Conservation (phyloP, 2,797 vertebrate genomes). For the Silurus lanzhouensis region DNA sequence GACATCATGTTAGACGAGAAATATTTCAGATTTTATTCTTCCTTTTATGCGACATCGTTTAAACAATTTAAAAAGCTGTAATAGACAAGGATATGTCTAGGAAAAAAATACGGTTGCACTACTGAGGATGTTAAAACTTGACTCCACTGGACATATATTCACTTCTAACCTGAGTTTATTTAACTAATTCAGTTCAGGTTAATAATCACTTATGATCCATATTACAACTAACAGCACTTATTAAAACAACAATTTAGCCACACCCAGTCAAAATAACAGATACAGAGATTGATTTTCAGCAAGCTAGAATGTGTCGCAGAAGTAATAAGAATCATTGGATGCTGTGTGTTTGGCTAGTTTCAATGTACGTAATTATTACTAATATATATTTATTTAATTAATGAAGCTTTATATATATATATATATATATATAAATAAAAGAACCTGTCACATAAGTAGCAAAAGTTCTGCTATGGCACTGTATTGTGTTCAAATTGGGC, state of each 20-base stretch:
- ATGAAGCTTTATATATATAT: neutral
- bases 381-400: neutral
- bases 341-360: neutral
- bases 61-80: neutral
- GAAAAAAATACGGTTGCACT: neutral
- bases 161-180: neutral
- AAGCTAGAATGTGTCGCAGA: neutral
- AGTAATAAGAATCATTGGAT: neutral
- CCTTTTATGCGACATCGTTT: neutral
- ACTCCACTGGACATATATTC: neutral
- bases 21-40: neutral
- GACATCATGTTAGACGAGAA: neutral
- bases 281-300: neutral
- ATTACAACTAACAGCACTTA: neutral
- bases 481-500: neutral
- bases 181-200: neutral
- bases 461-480: neutral
- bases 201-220: neutral
- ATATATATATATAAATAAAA: neutral
- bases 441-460: neutral
- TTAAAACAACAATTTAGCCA: conserved; percentile 3
- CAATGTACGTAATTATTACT: neutral
- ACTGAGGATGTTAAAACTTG: neutral
- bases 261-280: conserved; percentile 5
- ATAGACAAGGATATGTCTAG: neutral